Evolutionary conservation across 2,888 invertebrate genomes (phyloP), one percentile per base, ranked within the genome.

Genomic region (Eupithecia centaureata): DNA sequence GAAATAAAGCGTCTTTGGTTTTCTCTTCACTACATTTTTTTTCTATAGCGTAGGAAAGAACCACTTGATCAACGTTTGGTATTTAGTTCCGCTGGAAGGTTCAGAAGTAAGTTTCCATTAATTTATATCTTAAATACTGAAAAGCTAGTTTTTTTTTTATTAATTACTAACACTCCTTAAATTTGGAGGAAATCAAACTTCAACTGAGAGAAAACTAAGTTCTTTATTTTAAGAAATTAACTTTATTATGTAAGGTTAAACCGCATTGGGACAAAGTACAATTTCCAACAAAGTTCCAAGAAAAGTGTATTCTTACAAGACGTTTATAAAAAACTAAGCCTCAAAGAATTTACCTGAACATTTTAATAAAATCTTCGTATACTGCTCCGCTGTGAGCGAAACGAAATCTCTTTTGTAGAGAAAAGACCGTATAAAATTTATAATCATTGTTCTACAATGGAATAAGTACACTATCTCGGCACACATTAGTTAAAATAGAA

Each of bases 401-500:
- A 63, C 62, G 65, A 63, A 54, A 56, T 66, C 12, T 47, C 47
- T 47, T 42, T 47, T 47, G 60, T 65, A 42, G 60, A 67, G 64
- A 57, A 47, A 47, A 63, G 58, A 70, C 63, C 66, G 64, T 68
- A 70, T 63, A 68, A 56, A 64, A 67, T 65, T 63, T 67, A 69
- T 72, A 68, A 68, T 70, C 72, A 68, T 65, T 52, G 57, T 61
- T 32, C 13, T 58, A 61, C 57, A 64, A 67, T 57, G n/a, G 47
- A 47, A 22, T 22, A 47, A 22, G 22, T 42, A 18, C 47, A 22
- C 18, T 18, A 18, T 42, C 42, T 42, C 10, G 18, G 47, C 12
- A 22, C 47, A 47, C 22, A 22, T 18, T 42, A 42, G 22, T 22
- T 10, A 47, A 47, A 47, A 47, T 22, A 47, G 47, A 47, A 47